Evolutionary conservation across 2,113 vertebrate genomes (phyloP).

Genomic region (Vidua macroura): DNA sequence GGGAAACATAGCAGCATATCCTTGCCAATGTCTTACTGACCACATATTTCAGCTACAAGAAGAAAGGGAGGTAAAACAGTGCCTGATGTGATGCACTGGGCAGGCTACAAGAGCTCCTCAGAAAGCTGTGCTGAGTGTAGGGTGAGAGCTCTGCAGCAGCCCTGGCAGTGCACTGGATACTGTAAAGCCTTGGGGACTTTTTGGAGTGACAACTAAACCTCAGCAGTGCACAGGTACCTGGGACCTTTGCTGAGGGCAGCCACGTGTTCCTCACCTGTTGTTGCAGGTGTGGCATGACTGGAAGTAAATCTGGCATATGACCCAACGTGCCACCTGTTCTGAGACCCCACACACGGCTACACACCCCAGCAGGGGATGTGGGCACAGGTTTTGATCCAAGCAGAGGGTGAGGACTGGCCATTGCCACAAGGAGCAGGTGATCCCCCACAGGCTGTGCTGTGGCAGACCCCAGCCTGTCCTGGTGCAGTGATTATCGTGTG

Average conservation of each 20-base stretch:
- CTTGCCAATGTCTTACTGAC: neutral
- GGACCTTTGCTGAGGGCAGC: neutral
- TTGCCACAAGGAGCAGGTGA: neutral
- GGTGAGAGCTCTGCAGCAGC: neutral
- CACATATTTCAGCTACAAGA: neutral
- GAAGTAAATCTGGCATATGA: neutral
- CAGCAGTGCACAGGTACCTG: neutral
- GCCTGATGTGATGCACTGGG: neutral
- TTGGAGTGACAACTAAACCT: neutral
- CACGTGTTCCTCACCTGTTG: neutral
- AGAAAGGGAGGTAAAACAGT: neutral
- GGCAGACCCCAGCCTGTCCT: neutral
- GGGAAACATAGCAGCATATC: neutral
- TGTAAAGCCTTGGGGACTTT: neutral
- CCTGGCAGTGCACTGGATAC: neutral
- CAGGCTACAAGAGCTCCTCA: neutral
- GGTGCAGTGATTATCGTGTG: accelerated
- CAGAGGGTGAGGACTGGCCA: neutral
- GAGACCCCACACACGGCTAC: accelerated
- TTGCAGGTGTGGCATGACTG: neutral
- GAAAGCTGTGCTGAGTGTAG: neutral
- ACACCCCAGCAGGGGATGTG: too few relatives aligned
- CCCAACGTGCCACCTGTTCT: neutral
- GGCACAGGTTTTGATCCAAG: neutral
- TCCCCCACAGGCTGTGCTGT: accelerated